Conservation (phyloP, 1,140 invertebrate genomes). For the Uloborus diversus region DNA sequence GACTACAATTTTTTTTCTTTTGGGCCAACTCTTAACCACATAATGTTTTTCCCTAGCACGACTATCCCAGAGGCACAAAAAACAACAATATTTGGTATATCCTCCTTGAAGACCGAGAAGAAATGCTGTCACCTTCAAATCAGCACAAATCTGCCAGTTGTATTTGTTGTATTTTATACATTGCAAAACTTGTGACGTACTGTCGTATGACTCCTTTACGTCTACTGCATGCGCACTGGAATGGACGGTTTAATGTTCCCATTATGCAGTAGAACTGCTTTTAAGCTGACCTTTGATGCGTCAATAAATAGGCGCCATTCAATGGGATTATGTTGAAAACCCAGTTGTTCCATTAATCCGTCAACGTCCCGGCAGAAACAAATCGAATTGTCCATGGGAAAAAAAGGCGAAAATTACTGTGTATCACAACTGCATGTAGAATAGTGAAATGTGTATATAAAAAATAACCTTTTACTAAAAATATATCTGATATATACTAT, state of each 20-base stretch:
- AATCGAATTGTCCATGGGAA: too few species aligned
- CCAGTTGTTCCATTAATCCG: too few species aligned
- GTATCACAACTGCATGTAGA: too few species aligned
- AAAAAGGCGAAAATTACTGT: too few species aligned
- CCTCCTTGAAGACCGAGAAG: background rate
- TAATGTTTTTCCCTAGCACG: background rate
- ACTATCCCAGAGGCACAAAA: background rate
- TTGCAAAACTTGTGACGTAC: background rate
- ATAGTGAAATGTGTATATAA: too few species aligned
- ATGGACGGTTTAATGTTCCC: background rate
- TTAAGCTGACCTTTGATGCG: background rate
- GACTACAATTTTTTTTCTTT: background rate
- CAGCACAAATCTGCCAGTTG: background rate
- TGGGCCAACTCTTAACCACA: background rate
- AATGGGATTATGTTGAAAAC: too few species aligned
- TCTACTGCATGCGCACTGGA: background rate
- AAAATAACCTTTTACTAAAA: too few species aligned
- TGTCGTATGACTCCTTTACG: background rate
- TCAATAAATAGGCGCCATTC: background rate
- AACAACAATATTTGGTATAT: background rate
- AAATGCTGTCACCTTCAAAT: background rate
- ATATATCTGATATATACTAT: too few species aligned
- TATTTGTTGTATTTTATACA: background rate
- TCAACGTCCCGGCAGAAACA: too few species aligned
- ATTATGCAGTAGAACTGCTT: background rate